Base-by-base conservation (phyloP, 2,113 vertebrate genomes). In the Pagrus major region DNA sequence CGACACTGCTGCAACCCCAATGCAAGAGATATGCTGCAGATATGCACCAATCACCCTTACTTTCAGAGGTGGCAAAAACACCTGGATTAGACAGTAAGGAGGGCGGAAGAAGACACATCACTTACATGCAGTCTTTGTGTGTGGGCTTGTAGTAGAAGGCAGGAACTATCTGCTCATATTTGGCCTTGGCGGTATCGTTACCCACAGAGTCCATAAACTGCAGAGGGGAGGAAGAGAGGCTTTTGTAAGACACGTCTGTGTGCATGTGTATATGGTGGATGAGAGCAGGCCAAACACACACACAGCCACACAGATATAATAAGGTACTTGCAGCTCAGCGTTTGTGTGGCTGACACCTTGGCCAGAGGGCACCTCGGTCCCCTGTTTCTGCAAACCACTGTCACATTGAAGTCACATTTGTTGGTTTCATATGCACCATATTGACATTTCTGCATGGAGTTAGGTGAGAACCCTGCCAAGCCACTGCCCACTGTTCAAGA, bases 141-240 rank as follows among this genome's bases (percentile, higher is more conserved):
- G 94, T 95, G 65, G 97, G 97, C 65, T 93, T 92, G 90, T 97
- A 98, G 93, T 96, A 98, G 94, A 99, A 99, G 0, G 96, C 84
- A 29, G 97, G 97, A 76, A 97, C 95, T 77, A 95, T 93, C 74
- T 95, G 91, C 86, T 97, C 96, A 2, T 96, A 97, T 68, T 93
- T 95, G 90, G 94, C 95, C 88, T 96, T 96, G 68, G 95, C 94
- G 29, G 89, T 90, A 18, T 91, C 86, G 76, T 99, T 99, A 65
- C 97, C 97, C 8, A 91, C 93, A 0, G 95, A 94, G 20, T 95
- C 95, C 95, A 99, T 96, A 84, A 97, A 96, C 97, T 99, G 93
- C 56, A 95, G 90, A 74, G 88, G 35, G 14, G 59, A 90, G 78
- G 18, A 42, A 76, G 23, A 65, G 11, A 47, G 4, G 52, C 47